These are phyloP conservation scores for Anoplius nigerrimus DNA, from an alignment of 2,888 invertebrate genomes.

Conservation along the genomic window DNA sequence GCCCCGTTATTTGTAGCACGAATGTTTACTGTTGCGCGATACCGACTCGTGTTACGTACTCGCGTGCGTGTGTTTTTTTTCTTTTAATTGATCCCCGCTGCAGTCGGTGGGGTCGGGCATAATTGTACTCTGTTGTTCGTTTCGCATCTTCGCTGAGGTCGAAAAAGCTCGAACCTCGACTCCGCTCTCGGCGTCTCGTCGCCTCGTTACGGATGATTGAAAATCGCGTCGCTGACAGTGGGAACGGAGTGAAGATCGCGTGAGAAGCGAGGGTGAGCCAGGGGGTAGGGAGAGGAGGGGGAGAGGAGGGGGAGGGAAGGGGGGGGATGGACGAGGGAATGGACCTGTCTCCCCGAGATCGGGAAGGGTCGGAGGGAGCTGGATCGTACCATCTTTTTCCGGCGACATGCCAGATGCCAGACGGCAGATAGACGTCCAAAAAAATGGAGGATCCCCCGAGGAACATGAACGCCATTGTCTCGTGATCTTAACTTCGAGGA, in stretches of 20 bases:
- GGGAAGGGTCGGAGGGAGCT: constrained; percentile 5
- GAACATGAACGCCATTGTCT: constrained; percentile 51
- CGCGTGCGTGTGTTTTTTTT: too few relatives aligned
- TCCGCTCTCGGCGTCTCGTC: too few relatives aligned
- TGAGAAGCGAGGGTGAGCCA: neutral
- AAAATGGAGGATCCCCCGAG: constrained; percentile 46
- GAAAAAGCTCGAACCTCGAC: too few relatives aligned
- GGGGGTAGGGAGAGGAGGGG: too few relatives aligned
- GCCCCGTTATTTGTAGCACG: constrained; percentile 10
- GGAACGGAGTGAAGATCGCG: neutral
- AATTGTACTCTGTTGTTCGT: neutral
- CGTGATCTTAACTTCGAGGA: constrained; percentile 49
- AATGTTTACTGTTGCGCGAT: constrained; percentile 12
- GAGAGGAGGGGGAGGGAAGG: too few relatives aligned
- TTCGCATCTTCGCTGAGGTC: too few relatives aligned
- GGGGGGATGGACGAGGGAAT: too few relatives aligned
- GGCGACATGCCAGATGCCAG: constrained; percentile 57
- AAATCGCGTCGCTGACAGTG: too few relatives aligned
- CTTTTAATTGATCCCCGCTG: too few relatives aligned
- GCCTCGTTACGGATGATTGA: too few relatives aligned
- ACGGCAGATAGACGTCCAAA: constrained; percentile 58
- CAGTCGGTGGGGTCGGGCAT: neutral
- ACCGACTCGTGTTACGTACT: too few relatives aligned
- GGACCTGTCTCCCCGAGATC: too few relatives aligned
- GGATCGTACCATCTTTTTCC: constrained; percentile 24